Percentiles rank a stretch among this genome's conserved stretches.
phyloP scores from a whole-genome alignment of 2,113 vertebrate genomes.

The Terrapene triunguis region DNA sequence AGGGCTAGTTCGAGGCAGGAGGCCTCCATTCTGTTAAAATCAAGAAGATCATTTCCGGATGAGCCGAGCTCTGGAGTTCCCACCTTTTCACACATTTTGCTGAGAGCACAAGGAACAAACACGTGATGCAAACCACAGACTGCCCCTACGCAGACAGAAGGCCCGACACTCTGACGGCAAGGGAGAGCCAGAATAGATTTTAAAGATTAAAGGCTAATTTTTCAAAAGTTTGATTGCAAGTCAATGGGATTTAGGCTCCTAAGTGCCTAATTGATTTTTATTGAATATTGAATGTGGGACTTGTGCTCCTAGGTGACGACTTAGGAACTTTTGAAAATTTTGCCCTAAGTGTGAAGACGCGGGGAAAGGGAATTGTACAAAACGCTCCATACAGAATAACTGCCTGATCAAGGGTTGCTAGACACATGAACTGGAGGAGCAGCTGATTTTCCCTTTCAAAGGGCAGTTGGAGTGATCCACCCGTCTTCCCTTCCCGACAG shows the following conservation, averaged over 20 bases:
- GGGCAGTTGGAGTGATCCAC: not conserved
- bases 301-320: not conserved
- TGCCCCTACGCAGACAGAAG: not conserved
- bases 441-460: not conserved
- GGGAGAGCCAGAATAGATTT: not conserved
- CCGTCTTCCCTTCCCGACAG: not conserved
- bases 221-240: not conserved
- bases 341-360: not conserved
- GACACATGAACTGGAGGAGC: not conserved
- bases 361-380: not conserved
- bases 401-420: not conserved
- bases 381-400: not conserved
- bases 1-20: slow-evolving; percentile 96
- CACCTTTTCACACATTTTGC: not conserved
- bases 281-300: not conserved
- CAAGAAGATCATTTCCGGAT: not conserved
- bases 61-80: not conserved
- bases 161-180: not conserved
- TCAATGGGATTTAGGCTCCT: not conserved
- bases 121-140: not conserved
- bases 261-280: not conserved
- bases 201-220: not conserved
- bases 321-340: not conserved
- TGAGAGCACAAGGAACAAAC: not conserved
- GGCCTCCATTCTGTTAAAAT: slow-evolving; percentile 91